Evolutionary conservation across 2,113 vertebrate species (phyloP).

Genomic region (Embiotoca jacksoni): DNA sequence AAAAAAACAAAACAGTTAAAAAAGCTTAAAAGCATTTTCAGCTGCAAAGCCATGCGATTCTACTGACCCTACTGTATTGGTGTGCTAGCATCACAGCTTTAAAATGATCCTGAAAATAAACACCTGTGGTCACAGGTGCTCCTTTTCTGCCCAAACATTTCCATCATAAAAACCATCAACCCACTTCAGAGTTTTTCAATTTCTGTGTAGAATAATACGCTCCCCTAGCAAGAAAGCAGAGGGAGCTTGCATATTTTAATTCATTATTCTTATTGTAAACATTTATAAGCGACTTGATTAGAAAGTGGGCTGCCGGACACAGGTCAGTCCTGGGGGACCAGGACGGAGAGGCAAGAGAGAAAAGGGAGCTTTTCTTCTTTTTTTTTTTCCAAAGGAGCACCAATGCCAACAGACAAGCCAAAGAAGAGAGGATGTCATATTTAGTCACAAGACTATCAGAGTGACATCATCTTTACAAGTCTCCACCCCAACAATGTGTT

Average conservation of each 20-base stretch:
- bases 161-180: conserved; percentile 55
- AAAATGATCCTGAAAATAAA: conserved; percentile 70
- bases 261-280: conserved; percentile 78
- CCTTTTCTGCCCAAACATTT: conserved; percentile 70
- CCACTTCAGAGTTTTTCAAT: conserved; percentile 53
- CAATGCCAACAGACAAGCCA: conserved; percentile 65
- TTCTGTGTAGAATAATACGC: conserved; percentile 52
- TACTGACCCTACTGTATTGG: conserved; percentile 65
- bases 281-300: conserved; percentile 76
- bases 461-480: conserved; percentile 66
- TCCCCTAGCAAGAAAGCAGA: conserved; percentile 54
- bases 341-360: conserved; percentile 49
- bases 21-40: conserved; percentile 68
- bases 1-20: conserved; percentile 48
- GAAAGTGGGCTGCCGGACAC: conserved; percentile 67
- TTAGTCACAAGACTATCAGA: conserved; percentile 35
- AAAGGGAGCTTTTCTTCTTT: conserved; percentile 14
- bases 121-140: conserved; percentile 73
- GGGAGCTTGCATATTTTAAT: conserved; percentile 83
- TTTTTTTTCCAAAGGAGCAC: conserved; percentile 72
- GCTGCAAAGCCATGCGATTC: conserved; percentile 80
- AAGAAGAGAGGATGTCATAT: conserved; percentile 61
- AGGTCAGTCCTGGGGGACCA: conserved; percentile 68
- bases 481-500: conserved; percentile 48
- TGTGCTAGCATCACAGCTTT: conserved; percentile 75